Conservation (phyloP, 2,113 vertebrate species). For the Cranoglanis bouderius region DNA sequence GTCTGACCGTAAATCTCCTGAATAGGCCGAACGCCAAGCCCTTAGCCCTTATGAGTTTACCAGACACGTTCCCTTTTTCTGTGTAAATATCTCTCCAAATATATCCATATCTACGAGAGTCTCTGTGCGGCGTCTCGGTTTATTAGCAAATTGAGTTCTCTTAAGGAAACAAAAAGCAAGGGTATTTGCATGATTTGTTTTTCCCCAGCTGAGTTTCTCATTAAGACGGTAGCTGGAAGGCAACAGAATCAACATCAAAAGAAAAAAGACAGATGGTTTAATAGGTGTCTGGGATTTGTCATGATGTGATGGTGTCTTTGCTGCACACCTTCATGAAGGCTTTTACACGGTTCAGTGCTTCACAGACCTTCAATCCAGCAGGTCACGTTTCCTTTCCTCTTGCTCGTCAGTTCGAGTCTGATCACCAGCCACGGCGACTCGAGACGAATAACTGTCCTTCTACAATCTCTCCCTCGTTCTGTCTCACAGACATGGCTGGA, state of each 20-base stretch:
- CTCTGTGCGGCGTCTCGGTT: slow-evolving; percentile 27
- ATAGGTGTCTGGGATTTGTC: not conserved
- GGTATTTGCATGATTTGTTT: slow-evolving; percentile 38
- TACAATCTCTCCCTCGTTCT: slow-evolving; percentile 13
- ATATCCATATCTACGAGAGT: slow-evolving; percentile 16
- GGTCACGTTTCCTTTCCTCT: slow-evolving; percentile 22
- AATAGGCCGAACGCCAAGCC: not conserved
- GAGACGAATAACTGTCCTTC: slow-evolving; percentile 26
- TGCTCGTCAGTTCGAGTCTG: slow-evolving; percentile 37
- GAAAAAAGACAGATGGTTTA: not conserved
- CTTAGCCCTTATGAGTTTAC: slow-evolving; percentile 54
- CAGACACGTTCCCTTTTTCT: slow-evolving; percentile 48
- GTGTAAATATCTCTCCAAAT: slow-evolving; percentile 28
- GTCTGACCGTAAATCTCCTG: slow-evolving; percentile 55
- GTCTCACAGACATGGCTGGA: slow-evolving; percentile 2
- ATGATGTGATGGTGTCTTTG: not conserved
- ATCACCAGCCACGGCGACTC: slow-evolving; percentile 47
- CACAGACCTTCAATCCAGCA: not conserved
- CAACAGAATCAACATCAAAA: not conserved
- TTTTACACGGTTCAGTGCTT: slow-evolving; percentile 45
- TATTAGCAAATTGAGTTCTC: slow-evolving; percentile 43
- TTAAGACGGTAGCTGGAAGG: not conserved
- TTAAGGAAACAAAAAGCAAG: slow-evolving; percentile 33
- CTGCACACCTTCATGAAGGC: slow-evolving; percentile 30
- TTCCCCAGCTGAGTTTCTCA: slow-evolving; percentile 21